Conservation (phyloP, 2,113 vertebrate genomes). For the Oxyura jamaicensis region DNA sequence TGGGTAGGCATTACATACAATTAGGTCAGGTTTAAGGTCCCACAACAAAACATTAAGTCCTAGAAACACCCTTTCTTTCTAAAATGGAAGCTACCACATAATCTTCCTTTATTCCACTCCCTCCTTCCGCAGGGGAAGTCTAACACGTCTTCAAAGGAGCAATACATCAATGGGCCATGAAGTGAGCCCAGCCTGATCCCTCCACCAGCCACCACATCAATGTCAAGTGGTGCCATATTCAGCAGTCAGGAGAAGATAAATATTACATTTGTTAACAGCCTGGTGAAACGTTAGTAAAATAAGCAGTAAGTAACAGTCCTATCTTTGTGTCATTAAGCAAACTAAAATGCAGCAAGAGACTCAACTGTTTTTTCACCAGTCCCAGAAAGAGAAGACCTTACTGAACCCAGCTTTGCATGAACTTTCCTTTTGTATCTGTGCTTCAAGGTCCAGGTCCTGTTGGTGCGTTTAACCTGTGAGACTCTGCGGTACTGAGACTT, state of each 20-base stretch:
- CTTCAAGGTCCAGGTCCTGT: fast-evolving
- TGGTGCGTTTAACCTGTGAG: fast-evolving
- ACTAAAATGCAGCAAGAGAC: neutral
- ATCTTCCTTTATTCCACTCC: fast-evolving
- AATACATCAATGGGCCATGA: fast-evolving
- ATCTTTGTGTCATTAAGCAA: neutral
- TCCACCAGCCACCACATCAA: fast-evolving
- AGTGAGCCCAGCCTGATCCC: neutral
- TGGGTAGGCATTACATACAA: neutral
- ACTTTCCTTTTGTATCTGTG: fast-evolving
- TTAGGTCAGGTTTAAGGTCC: neutral
- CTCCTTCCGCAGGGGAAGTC: neutral
- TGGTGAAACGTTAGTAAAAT: neutral
- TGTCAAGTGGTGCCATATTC: fast-evolving
- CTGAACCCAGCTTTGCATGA: fast-evolving
- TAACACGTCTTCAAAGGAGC: neutral
- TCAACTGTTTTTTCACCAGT: neutral
- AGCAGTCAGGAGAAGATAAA: neutral
- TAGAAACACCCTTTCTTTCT: neutral
- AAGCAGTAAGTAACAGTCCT: neutral
- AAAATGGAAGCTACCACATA: fast-evolving
- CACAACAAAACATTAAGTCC: neutral
- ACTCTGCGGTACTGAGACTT: neutral
- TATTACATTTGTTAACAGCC: neutral
- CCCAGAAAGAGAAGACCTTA: neutral